These are phyloP conservation scores for Naja naja DNA, from an alignment of 2,113 vertebrate genomes.

Conservation along the genomic window DNA sequence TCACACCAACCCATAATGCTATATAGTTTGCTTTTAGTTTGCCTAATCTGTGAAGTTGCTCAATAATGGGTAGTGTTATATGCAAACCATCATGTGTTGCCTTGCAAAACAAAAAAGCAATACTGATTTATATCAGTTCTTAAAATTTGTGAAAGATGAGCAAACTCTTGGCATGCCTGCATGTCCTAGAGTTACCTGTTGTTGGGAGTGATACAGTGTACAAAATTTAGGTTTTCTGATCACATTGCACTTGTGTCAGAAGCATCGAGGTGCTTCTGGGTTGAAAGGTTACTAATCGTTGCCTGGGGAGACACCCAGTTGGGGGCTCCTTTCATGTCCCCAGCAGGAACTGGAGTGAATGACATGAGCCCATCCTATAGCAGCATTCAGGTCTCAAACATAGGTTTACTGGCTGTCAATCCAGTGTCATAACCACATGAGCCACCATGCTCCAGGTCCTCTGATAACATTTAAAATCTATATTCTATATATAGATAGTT, in stretches of 20 bases:
- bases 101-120: background rate
- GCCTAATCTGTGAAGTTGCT: background rate
- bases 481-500: too few species aligned
- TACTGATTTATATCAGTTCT: background rate
- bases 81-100: background rate
- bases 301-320: too few species aligned
- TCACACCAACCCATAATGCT: background rate
- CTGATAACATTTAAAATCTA: conserved; percentile 41
- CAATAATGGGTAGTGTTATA: background rate
- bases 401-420: background rate
- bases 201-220: background rate
- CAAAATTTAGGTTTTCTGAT: conserved; percentile 8
- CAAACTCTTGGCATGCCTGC: conserved; percentile 16
- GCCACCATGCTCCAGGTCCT: background rate
- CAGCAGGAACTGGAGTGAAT: background rate
- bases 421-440: background rate
- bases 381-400: background rate
- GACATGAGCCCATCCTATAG: background rate
- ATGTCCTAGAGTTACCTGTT: background rate
- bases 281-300: too few species aligned
- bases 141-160: conserved; percentile 42
- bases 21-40: background rate
- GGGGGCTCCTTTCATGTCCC: too few species aligned
- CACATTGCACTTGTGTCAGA: background rate
- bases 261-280: too few species aligned